Conservation (phyloP, 1,140 invertebrate genomes). For the Bombus terrestris region DNA sequence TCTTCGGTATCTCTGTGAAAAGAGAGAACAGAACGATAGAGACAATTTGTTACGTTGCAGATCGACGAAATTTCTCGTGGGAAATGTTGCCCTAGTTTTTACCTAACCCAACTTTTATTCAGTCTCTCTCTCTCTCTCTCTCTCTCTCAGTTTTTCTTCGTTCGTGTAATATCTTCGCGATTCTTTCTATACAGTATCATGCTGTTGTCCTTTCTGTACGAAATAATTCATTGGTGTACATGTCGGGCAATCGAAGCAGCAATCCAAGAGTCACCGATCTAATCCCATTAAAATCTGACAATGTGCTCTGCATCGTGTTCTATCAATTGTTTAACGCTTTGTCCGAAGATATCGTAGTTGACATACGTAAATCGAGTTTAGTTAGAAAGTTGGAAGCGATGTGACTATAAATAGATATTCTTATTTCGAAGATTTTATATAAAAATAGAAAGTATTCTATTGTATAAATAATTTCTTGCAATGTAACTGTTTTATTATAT, state of each 20-base stretch:
- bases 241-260: neutral
- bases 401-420: too few species aligned
- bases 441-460: too few species aligned
- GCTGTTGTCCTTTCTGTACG: neutral
- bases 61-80: conserved; percentile 63
- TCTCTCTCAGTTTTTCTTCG: neutral
- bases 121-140: neutral
- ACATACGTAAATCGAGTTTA: neutral
- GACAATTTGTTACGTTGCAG: conserved; percentile 53
- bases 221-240: conserved; percentile 31
- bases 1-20: conserved; percentile 91
- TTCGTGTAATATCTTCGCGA: conserved; percentile 15
- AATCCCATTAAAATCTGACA: neutral
- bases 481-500: too few species aligned
- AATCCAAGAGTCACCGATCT: neutral
- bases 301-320: too few species aligned
- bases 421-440: too few species aligned
- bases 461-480: too few species aligned
- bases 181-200: neutral
- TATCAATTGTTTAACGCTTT: neutral
- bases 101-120: neutral
- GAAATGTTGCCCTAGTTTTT: conserved; percentile 45
- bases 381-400: too few species aligned
- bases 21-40: conserved; percentile 72
- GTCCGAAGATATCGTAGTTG: neutral